Evolutionary conservation across 2,888 invertebrate species (phyloP).

Genomic region (Catotricha subobsoleta): DNA sequence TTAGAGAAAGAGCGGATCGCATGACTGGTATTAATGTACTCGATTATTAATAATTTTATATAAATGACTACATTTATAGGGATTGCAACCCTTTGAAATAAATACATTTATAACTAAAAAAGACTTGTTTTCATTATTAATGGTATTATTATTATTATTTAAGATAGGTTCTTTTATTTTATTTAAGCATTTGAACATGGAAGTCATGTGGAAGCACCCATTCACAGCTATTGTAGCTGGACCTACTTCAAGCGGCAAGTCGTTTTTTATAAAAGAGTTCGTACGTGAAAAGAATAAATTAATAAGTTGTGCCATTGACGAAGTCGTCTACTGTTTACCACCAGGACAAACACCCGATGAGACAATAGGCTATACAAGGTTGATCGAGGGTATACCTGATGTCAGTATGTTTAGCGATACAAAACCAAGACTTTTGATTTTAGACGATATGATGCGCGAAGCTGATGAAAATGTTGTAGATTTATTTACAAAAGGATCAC

Average conservation of each 20-base stretch:
- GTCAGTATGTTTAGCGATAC: not conserved
- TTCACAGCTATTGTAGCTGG: conserved; percentile 1
- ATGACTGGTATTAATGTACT: no score
- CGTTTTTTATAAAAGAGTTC: not conserved
- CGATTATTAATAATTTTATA: no score
- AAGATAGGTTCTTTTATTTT: no score
- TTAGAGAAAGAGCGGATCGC: no score
- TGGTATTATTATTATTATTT: no score
- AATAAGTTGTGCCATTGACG: not conserved
- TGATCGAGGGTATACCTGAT: not conserved
- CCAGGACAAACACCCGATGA: not conserved
- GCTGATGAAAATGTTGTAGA: conserved; percentile 1
- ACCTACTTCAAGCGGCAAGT: not conserved
- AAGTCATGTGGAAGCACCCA: not conserved
- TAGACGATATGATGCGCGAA: conserved; percentile 2
- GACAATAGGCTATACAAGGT: not conserved
- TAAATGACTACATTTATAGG: no score
- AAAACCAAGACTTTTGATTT: not conserved
- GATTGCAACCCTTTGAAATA: no score
- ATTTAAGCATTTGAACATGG: no score
- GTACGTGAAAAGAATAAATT: not conserved
- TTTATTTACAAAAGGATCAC: conserved; percentile 3
- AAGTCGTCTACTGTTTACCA: not conserved
- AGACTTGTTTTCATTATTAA: no score
- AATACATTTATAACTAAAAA: no score